Evolutionary conservation across 2,113 vertebrate species (phyloP).

Genomic region (Antennarius striatus): DNA sequence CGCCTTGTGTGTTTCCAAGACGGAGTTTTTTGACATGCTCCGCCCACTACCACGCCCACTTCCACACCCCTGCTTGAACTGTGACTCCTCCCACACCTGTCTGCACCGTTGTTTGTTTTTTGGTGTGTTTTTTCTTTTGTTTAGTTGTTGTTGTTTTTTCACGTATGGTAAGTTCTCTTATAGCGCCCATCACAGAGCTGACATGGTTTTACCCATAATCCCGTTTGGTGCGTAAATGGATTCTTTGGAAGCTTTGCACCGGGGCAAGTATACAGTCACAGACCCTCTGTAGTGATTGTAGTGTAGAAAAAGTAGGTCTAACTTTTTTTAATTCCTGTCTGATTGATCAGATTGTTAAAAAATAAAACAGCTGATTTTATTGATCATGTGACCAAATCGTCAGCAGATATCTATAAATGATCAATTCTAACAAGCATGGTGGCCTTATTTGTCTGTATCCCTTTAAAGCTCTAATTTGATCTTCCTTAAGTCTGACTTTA

Average conservation of each 20-base stretch:
- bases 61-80: not conserved
- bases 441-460: not conserved
- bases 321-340: not conserved
- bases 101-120: slow-evolving; percentile 25
- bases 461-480: too few relatives aligned
- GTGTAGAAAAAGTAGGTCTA: slow-evolving; percentile 42
- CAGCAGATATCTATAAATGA: not conserved
- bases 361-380: too few relatives aligned
- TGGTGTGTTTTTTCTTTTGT: slow-evolving; percentile 37
- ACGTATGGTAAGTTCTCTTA: slow-evolving; percentile 50
- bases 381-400: too few relatives aligned
- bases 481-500: not conserved
- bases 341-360: not conserved
- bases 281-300: slow-evolving; percentile 47
- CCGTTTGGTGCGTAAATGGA: slow-evolving; percentile 66
- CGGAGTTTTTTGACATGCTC: slow-evolving; percentile 78
- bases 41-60: not conserved
- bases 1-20: slow-evolving; percentile 77
- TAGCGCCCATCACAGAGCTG: slow-evolving; percentile 59
- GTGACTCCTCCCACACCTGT: not conserved
- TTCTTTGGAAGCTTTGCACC: slow-evolving; percentile 65
- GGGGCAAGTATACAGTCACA: slow-evolving; percentile 73
- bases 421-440: not conserved
- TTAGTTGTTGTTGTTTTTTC: slow-evolving; percentile 10
- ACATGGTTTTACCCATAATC: slow-evolving; percentile 66